These are phyloP conservation scores for Eleginops maclovinus DNA, from an alignment of 2,113 vertebrate genomes.

Conservation along the genomic window DNA sequence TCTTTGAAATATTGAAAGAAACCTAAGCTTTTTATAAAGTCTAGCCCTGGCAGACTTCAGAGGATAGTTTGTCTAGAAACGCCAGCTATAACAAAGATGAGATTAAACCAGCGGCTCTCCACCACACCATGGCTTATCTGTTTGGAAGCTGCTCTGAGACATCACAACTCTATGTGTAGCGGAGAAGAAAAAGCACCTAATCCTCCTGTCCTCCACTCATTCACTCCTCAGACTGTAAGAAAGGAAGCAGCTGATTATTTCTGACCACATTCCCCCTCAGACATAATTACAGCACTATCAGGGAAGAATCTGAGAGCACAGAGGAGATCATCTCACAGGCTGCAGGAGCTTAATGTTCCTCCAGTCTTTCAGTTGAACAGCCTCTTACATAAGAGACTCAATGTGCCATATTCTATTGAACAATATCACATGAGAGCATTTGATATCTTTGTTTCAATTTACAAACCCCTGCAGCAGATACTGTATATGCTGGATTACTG, in stretches of 20 bases:
- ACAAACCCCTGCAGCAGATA: background rate
- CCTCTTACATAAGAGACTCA: background rate
- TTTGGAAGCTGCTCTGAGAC: background rate
- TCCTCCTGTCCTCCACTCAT: background rate
- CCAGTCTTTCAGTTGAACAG: background rate
- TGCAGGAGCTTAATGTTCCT: background rate
- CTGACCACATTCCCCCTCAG: conserved; percentile 19
- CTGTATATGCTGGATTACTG: background rate
- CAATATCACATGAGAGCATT: background rate
- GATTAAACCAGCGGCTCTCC: background rate
- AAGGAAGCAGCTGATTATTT: background rate
- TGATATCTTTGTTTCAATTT: background rate
- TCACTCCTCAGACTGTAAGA: conserved; percentile 9
- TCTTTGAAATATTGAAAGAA: background rate
- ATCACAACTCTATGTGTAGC: background rate
- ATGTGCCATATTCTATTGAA: background rate
- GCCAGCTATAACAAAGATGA: background rate
- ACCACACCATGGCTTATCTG: background rate
- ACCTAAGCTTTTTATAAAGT: background rate
- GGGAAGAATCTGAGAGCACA: background rate
- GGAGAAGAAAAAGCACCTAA: conserved; percentile 18
- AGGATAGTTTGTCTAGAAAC: background rate
- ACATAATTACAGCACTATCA: background rate
- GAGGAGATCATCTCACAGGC: conserved; percentile 8
- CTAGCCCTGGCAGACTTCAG: background rate